Evolutionary conservation across 2,113 vertebrate genomes (phyloP), one percentile per base, ranked within the genome.

Genomic region (Psittacula cyanocephala): DNA sequence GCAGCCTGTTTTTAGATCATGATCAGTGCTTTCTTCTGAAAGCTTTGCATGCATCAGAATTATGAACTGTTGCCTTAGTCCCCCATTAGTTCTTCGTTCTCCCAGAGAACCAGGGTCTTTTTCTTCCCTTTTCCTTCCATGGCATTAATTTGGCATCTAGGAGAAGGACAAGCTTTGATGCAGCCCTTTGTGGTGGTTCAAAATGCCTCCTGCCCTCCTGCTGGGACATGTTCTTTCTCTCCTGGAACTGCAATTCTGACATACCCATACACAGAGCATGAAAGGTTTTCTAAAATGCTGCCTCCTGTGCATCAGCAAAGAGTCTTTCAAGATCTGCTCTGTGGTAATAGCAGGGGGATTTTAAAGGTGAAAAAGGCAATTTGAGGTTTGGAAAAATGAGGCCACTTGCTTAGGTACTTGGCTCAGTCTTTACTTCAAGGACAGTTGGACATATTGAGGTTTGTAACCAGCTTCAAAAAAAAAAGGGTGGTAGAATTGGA

Each of bases 291-390:
- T 83, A 19, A 93, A 94, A 77, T 8, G 70, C 81, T 89, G 62
- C 77, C 70, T 81, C 70, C 86, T 75, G 69, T 46, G 63, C 81
- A 47, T 62, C 89, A 89, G 62, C 59, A 77, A 64, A 78, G 68
- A 50, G 35, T 19, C 69, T 92, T 81, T 49, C 84, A 88, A 81
- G 28, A 67, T 72, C 84, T 74, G 67, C 59, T 81, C 63, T 49
- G 53, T 52, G 28, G 31, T 74, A 65, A 74, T 85, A 59, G 81
- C 84, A 62, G 70, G 49, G 72, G 33, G 31, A 37, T 49, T 86
- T 55, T 85, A 67, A 67, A 93, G 88, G 88, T 82, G 92, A 80
- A 82, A 91, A 88, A 88, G 85, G 78, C 63, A 91, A 47, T 57
- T 22, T 37, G 81, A 76, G 63, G 28, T 24, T 93, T 82, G 44